A percentile compares a stretch with the other conserved stretches of the same genome.
phyloP scores from a whole-genome alignment of 2,888 invertebrate genomes.

The Ditula angustiorana region DNA sequence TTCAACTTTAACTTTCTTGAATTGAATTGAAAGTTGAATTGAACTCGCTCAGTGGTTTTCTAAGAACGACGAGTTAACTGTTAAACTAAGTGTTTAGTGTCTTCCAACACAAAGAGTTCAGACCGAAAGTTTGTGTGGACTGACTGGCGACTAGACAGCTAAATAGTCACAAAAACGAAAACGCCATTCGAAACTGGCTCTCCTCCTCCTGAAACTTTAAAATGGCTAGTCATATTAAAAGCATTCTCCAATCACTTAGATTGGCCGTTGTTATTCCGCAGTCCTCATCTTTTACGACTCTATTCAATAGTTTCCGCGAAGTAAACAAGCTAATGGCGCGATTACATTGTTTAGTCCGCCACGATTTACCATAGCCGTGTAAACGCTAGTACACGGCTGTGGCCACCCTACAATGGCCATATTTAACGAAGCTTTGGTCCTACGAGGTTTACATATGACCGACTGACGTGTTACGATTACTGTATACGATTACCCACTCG shows the following conservation, averaged over 20 bases:
- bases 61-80: background rate
- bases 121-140: background rate
- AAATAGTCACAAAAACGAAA: conserved; percentile 1
- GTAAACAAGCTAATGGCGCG: conserved; percentile 33
- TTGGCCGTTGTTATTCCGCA: conserved; percentile 9
- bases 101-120: conserved; percentile 28
- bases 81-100: background rate
- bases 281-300: conserved; percentile 5
- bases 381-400: too few species aligned
- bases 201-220: background rate
- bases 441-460: too few species aligned
- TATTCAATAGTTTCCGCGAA: conserved; percentile 13
- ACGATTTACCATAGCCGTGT: too few species aligned
- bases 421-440: too few species aligned
- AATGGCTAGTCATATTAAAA: background rate
- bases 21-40: too few species aligned
- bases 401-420: too few species aligned
- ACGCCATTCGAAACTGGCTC: background rate
- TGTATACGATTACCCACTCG: too few species aligned
- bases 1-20: background rate
- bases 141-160: background rate
- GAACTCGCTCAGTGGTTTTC: background rate
- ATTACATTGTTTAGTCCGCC: too few species aligned
- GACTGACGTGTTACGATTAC: too few species aligned
- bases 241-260: conserved; percentile 4